Evolutionary conservation across 2,797 vertebrate genomes (phyloP).

Genomic region (Chiroxiphia lanceolata): DNA sequence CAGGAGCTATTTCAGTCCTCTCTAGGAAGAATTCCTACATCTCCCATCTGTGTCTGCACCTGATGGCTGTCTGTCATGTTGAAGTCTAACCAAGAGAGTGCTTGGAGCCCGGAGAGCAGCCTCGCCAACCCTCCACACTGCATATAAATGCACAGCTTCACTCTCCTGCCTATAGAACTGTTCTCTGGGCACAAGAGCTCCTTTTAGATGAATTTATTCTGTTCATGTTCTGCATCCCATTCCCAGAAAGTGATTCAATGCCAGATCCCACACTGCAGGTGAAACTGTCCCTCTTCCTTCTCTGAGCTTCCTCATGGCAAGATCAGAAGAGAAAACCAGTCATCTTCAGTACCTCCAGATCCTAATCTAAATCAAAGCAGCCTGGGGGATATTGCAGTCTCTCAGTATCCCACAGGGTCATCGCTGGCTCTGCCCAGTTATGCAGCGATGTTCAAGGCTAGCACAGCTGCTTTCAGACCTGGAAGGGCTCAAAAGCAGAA

Average conservation of each 20-base stretch:
- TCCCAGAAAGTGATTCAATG: neutral
- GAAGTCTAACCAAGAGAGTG: slow-evolving; percentile 54
- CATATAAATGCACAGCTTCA: slow-evolving; percentile 64
- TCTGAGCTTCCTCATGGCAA: neutral
- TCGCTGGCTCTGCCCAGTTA: neutral
- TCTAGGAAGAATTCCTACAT: slow-evolving; percentile 59
- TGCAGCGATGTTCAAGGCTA: neutral
- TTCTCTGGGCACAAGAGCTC: slow-evolving; percentile 52
- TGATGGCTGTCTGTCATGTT: slow-evolving; percentile 67
- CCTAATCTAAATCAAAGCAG: neutral
- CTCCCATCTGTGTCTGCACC: slow-evolving; percentile 66
- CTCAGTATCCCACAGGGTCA: neutral
- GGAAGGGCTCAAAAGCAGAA: neutral
- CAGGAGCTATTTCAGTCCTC: slow-evolving; percentile 60
- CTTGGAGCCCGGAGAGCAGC: slow-evolving; percentile 40
- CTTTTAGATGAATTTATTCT: slow-evolving; percentile 55
- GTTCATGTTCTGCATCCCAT: slow-evolving; percentile 15
- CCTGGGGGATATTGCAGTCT: neutral
- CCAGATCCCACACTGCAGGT: slow-evolving; percentile 45
- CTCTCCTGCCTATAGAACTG: slow-evolving; percentile 34
- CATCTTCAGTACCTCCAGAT: neutral
- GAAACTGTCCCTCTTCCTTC: neutral
- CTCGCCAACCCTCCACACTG: slow-evolving; percentile 63
- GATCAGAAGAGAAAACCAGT: neutral
- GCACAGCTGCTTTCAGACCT: neutral